Base-by-base conservation (phyloP, 2,888 invertebrate species). In the Eupeodes luniger region DNA sequence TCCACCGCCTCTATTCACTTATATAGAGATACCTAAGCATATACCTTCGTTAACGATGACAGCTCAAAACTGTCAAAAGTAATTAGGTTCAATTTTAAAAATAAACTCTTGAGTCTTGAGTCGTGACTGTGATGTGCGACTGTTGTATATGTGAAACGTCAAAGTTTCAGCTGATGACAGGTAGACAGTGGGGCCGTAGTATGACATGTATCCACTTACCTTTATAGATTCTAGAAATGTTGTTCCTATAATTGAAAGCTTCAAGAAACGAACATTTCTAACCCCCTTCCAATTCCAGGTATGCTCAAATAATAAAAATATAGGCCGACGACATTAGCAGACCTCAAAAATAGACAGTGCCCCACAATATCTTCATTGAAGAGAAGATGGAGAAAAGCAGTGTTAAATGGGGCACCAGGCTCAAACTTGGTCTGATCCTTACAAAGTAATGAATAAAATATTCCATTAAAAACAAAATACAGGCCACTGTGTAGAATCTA, bases 381-480 rank as follows among this genome's bases (percentile, higher is more conserved):
- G 6, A 16, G 69, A 7, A 53, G 34, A 14, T 6, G 9, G 7
- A 57, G 34, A n/a, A 70, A 47, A n/a, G 5, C 44, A 57, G 19
- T 27, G 27, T 57, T 57, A 70, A 72, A 44, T 57, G 57, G 72
- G 57, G 47, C 72, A 57, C 16, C 55, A 53, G 44, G 47, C 57
- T 72, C 57, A 12, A 57, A 27, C 70, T 40, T 16, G 51, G 36
- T 69, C 51, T 49, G 40, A 40, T 40, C 6, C 59, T 36, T n/a
- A 19, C 27, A 80, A 81, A 77, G 85, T 85, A 72, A 80, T 87
- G 70, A 87, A 87, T 87, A 87, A 87, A 83, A 84, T 80, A 87
- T 80, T 14, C 61, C 44, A 14, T 14, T n/a, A 66, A 16, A 51
- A 66, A 72, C 49, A 59, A 59, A 66, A 59, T 9, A 69, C 62